These are phyloP conservation scores for Cataglyphis albicans DNA, from an alignment of 2,888 invertebrate species.

Conservation along the genomic window DNA sequence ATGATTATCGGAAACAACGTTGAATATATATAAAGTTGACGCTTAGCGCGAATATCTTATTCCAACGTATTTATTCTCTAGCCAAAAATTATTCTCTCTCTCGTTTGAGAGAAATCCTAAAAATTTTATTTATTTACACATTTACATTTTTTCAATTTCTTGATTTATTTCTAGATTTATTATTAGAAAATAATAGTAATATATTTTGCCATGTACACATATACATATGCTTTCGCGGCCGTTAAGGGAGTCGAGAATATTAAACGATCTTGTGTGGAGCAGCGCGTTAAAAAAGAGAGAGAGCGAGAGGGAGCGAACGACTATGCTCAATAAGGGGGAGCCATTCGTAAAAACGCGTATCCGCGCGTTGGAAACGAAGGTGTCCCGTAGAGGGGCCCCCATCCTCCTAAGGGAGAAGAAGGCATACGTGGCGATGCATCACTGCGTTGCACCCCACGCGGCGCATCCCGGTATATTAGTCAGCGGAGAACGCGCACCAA, in stretches of 20 bases:
- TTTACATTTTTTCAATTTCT: slow-evolving; percentile 9
- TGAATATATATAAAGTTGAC: background rate
- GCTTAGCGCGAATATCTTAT: background rate
- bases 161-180: too few relatives aligned
- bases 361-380: slow-evolving; percentile 57
- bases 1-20: background rate
- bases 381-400: slow-evolving; percentile 67
- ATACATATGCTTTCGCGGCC: slow-evolving; percentile 25
- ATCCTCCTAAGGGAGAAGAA: slow-evolving; percentile 43
- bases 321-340: slow-evolving; percentile 28
- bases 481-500: slow-evolving; percentile 88
- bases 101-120: background rate
- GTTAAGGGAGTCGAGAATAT: slow-evolving; percentile 30
- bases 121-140: background rate
- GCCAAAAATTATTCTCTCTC: background rate
- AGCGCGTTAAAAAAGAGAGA: slow-evolving; percentile 1
- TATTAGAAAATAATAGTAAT: slow-evolving; percentile 1
- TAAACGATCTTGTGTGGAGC: slow-evolving; percentile 40
- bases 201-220: background rate
- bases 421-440: slow-evolving; percentile 85
- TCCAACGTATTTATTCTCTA: background rate
- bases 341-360: slow-evolving; percentile 58
- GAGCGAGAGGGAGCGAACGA: background rate
- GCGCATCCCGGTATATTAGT: slow-evolving; percentile 90
- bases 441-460: slow-evolving; percentile 87